Conservation (phyloP, 2,113 vertebrate species). For the Oostethus manadensis region DNA sequence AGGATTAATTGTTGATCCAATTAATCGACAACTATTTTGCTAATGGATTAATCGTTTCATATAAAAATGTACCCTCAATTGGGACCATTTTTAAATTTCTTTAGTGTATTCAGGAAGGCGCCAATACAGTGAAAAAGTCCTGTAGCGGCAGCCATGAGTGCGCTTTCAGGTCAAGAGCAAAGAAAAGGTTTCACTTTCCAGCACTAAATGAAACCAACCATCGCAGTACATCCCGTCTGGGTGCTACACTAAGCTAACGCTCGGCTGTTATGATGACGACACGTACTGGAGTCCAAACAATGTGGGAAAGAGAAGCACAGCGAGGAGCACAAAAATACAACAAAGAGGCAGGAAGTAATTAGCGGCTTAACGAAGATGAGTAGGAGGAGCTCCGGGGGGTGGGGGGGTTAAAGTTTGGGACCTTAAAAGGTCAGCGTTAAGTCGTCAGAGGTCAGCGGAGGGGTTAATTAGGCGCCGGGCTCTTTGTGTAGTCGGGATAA, state of each 20-base stretch:
- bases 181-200: too few species aligned
- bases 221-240: neutral
- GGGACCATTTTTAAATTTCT: too few species aligned
- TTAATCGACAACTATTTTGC: too few species aligned
- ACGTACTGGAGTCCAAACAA: neutral
- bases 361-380: conserved; percentile 58
- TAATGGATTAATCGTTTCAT: too few species aligned
- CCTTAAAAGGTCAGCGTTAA: conserved; percentile 64
- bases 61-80: too few species aligned
- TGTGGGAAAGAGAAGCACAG: neutral
- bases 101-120: too few species aligned
- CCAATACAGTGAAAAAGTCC: too few species aligned
- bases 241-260: neutral
- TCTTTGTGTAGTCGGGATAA: conserved; percentile 54
- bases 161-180: too few species aligned
- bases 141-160: too few species aligned
- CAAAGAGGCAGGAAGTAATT: conserved; percentile 66
- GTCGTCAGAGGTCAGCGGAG: conserved; percentile 57
- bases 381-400: conserved; percentile 18
- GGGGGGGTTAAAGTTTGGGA: conserved; percentile 55
- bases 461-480: conserved; percentile 64
- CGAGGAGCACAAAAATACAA: conserved; percentile 53
- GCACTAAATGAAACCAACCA: too few species aligned
- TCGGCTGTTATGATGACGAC: neutral
- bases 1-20: too few species aligned